Evolutionary conservation across 2,888 invertebrate genomes (phyloP).

Genomic region (Drosophila neutralis): DNA sequence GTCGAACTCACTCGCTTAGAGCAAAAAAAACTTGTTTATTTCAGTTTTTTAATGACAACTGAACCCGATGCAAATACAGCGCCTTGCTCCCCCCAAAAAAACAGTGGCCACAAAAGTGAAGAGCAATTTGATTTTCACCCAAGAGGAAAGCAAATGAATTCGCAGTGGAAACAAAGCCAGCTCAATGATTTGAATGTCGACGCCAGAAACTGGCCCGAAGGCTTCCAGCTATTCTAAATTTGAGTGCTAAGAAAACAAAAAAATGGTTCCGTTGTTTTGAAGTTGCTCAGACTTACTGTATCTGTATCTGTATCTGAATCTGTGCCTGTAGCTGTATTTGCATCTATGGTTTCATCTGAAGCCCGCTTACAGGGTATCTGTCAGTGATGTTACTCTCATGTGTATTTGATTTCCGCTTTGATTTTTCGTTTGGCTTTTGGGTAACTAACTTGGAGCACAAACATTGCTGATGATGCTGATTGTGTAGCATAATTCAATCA

Average conservation of each 20-base stretch:
- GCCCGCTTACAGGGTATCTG: background rate
- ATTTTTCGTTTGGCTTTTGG: slow-evolving; percentile 18
- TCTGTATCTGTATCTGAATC: background rate
- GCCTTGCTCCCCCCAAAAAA: background rate
- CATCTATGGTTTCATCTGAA: background rate
- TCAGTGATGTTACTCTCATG: background rate
- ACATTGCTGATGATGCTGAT: slow-evolving; percentile 79
- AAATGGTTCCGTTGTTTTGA: background rate
- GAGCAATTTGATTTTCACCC: slow-evolving; percentile 46
- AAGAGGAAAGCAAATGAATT: slow-evolving; percentile 42
- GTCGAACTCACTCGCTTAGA: background rate
- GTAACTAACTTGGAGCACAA: slow-evolving; percentile 68
- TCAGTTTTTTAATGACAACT: slow-evolving; percentile 28
- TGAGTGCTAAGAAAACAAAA: background rate
- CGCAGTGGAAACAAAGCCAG: slow-evolving; percentile 49
- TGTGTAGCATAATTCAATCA: slow-evolving; percentile 78
- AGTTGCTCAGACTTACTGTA: background rate
- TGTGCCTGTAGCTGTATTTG: background rate
- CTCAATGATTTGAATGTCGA: slow-evolving; percentile 22
- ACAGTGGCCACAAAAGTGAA: slow-evolving; percentile 27
- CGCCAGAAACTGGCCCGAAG: slow-evolving; percentile 29
- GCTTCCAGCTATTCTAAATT: slow-evolving; percentile 5
- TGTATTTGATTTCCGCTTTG: slow-evolving; percentile 1
- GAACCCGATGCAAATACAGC: slow-evolving; percentile 35
- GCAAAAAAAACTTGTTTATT: background rate